Evolutionary conservation across 2,797 vertebrate genomes (phyloP).

Genomic region (Anguilla anguilla): DNA sequence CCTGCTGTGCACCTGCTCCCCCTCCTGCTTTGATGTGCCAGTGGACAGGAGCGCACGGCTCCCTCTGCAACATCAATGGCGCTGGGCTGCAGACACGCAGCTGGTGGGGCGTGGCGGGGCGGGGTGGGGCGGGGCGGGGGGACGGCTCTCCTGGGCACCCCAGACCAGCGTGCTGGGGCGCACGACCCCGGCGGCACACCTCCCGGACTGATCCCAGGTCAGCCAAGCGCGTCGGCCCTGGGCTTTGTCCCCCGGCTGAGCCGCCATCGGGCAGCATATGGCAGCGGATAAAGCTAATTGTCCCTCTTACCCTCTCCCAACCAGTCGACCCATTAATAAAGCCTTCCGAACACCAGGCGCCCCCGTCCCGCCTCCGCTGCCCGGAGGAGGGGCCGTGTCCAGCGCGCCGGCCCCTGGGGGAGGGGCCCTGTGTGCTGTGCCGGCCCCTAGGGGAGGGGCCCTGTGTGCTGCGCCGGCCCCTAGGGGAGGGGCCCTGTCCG

Average conservation of each 20-base stretch:
- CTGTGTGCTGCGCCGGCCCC: slow-evolving; percentile 49
- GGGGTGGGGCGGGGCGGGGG: slow-evolving; percentile 38
- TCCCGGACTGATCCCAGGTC: slow-evolving; percentile 76
- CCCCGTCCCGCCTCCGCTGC: slow-evolving; percentile 46
- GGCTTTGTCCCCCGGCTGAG: slow-evolving; percentile 71
- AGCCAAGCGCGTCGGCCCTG: slow-evolving; percentile 65
- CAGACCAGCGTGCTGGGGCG: slow-evolving; percentile 44
- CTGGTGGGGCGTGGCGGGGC: too few relatives aligned
- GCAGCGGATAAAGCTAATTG: slow-evolving; percentile 80
- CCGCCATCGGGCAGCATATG: slow-evolving; percentile 80
- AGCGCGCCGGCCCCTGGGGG: slow-evolving; percentile 46
- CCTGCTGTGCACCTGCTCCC: slow-evolving; percentile 53
- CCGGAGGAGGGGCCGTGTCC: not conserved
- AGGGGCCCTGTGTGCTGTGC: slow-evolving; percentile 51
- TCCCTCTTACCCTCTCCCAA: slow-evolving; percentile 77
- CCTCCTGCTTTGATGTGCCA: slow-evolving; percentile 48
- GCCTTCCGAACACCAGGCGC: slow-evolving; percentile 70
- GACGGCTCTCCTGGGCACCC: slow-evolving; percentile 60
- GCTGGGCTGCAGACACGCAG: slow-evolving; percentile 46
- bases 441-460: slow-evolving; percentile 56
- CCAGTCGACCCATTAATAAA: slow-evolving; percentile 79
- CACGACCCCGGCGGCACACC: slow-evolving; percentile 62
- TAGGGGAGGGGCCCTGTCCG: slow-evolving; percentile 56
- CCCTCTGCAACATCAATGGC: slow-evolving; percentile 55
- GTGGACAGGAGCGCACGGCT: slow-evolving; percentile 56